Evolutionary conservation across 2,888 invertebrate genomes (phyloP), one percentile per base, ranked within the genome.

Genomic region (Parochlus steinenii): DNA sequence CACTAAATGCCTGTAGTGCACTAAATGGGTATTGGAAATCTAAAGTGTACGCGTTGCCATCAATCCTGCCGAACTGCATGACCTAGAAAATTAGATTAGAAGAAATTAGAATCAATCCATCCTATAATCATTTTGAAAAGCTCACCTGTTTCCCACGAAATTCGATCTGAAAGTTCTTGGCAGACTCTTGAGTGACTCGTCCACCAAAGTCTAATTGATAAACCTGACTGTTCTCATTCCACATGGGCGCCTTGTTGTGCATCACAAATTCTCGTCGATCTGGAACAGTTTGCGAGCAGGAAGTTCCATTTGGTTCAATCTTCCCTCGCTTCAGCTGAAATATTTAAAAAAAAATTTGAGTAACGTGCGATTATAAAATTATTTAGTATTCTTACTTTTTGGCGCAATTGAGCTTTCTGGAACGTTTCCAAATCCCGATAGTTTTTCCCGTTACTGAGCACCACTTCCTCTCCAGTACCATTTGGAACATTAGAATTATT

Each of bases 1-100:
- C 95, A 37, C 93, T 90, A 63, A 98, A 97, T 39, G 97, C 97
- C 63, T 98, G 97, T 42, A 95, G 71, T 45, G 95, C 93, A 39
- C 92, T 89, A 65, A 98, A 97, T 19, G 98, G 98, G 61, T 93
- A 89, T 60, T 97, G 93, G 64, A 95, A 95, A 66, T 98, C 98
- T 52, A 98, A 64, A 1, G 98, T 97, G 64, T 97, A 98, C 28
- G 95, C 93, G 58, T 95, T 95, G 47, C 87, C 89, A 62, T 97
- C 97, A 48, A 98, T 97, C 40, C 97, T 74, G 8, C 97, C 97
- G 62, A 98, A 98, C 62, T 98, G 97, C 92, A 98, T 95, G 41
- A 97, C 97, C 92, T 97, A 33, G 4, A n/a, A 16, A 2, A 19
- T n/a, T 31, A 35, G 40, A 39, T 17, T 32, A 19, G 32, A 20